Percentiles rank a stretch among this genome's conserved stretches.
These are phyloP conservation scores for Charadrius vociferus DNA, from an alignment of 2,113 vertebrate genomes.

Conservation along the genomic window DNA sequence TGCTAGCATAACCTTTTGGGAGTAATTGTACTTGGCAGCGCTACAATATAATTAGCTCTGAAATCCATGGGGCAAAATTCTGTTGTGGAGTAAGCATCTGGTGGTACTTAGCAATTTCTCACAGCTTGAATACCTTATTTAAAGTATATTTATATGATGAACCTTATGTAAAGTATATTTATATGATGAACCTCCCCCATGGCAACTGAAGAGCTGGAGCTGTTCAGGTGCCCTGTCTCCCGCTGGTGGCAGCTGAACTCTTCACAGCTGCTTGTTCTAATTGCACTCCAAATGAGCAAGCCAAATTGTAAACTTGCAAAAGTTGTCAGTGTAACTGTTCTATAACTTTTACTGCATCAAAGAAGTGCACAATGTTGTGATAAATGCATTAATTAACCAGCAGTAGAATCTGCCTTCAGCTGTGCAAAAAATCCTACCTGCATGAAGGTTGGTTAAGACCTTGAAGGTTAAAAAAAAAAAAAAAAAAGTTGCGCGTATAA, in stretches of 20 bases:
- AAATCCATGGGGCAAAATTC: neutral
- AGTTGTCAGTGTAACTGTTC: neutral
- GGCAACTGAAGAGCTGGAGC: neutral
- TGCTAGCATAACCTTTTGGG: neutral
- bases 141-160: too few species aligned
- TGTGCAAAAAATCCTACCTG: neutral
- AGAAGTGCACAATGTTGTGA: neutral
- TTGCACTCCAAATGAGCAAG: neutral
- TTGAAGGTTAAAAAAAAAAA: neutral
- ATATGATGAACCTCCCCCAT: neutral
- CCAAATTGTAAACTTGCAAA: neutral
- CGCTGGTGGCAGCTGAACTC: neutral
- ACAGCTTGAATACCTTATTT: neutral
- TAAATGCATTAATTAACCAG: neutral
- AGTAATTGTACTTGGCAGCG: neutral
- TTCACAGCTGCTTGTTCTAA: neutral
- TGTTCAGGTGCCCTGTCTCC: neutral
- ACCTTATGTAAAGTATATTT: neutral
- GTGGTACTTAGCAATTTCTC: neutral
- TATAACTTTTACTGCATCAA: neutral
- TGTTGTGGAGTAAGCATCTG: neutral
- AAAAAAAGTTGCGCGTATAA: neutral
- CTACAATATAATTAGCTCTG: neutral
- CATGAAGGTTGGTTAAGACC: neutral
- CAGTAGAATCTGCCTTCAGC: neutral